phyloP scores from a whole-genome alignment of 2,113 vertebrate genomes.

The Cryptomyrus ogoouensis region DNA sequence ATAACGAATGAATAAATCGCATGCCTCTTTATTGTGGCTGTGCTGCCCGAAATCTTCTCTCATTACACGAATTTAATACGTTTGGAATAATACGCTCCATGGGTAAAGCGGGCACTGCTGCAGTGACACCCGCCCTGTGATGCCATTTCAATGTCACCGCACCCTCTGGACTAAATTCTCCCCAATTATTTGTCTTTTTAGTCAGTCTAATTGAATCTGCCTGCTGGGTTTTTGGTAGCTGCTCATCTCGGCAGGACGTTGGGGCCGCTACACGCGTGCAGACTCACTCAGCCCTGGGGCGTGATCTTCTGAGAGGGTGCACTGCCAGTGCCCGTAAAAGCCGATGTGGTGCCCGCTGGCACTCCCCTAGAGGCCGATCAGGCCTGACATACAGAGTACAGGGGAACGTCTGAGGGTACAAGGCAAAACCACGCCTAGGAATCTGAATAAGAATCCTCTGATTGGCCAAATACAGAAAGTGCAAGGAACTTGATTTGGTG shows the following conservation, averaged over 20 bases:
- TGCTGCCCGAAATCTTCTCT: slow-evolving; percentile 40
- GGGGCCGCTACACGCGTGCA: background rate
- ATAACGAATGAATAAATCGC: slow-evolving; percentile 62
- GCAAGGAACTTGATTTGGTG: background rate
- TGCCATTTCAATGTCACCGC: slow-evolving; percentile 15
- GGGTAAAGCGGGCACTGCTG: slow-evolving; percentile 21
- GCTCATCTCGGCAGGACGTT: background rate
- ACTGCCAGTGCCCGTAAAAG: background rate
- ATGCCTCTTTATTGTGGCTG: slow-evolving; percentile 61
- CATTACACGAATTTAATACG: slow-evolving; percentile 53
- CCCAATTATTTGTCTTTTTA: slow-evolving; percentile 14
- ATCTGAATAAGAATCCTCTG: background rate
- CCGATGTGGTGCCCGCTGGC: background rate
- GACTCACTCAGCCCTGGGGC: background rate
- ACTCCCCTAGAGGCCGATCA: background rate
- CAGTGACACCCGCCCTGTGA: background rate
- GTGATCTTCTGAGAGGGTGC: background rate
- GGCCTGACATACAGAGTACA: background rate
- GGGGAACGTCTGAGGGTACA: background rate
- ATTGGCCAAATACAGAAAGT: background rate
- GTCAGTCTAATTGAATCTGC: background rate
- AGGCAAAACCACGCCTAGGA: background rate
- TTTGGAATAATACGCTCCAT: slow-evolving; percentile 35
- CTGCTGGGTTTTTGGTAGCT: background rate
- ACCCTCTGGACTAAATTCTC: slow-evolving; percentile 29